phyloP scores from a whole-genome alignment of 1,140 invertebrate genomes.

The Venustaconcha ellipsiformis region DNA sequence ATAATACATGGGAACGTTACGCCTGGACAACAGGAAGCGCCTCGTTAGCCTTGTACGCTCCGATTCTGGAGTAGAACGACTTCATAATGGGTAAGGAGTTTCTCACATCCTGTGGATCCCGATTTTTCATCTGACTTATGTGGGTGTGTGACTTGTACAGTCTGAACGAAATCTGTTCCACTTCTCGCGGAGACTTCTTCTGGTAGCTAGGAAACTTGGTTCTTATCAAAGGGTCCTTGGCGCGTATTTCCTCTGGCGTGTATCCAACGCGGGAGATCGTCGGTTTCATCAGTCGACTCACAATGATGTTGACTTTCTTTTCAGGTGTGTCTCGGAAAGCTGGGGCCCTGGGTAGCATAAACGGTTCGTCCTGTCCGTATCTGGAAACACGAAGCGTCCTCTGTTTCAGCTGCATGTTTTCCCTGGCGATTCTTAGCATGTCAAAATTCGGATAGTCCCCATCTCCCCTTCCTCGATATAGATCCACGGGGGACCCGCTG shows the following conservation, averaged over 20 bases:
- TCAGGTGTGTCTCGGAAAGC: constrained; percentile 28
- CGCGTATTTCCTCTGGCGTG: too few species aligned
- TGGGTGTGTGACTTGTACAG: constrained; percentile 33
- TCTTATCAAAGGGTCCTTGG: constrained; percentile 18
- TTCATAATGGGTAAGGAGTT: constrained; percentile 27
- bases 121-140: constrained; percentile 24
- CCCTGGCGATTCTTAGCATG: constrained; percentile 27
- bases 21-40: too few species aligned
- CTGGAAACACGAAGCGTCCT: constrained; percentile 23
- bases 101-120: constrained; percentile 22
- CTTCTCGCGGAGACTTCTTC: constrained; percentile 26
- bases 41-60: too few species aligned
- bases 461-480: constrained; percentile 9
- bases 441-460: constrained; percentile 33
- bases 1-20: too few species aligned
- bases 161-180: constrained; percentile 25
- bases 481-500: constrained; percentile 24
- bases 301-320: constrained; percentile 21
- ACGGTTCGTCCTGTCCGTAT: constrained; percentile 17
- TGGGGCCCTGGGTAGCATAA: constrained; percentile 27
- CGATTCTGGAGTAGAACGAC: not conserved
- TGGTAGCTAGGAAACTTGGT: constrained; percentile 29
- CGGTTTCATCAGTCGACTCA: constrained; percentile 10
- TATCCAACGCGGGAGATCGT: too few species aligned
- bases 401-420: constrained; percentile 24